phyloP scores from a whole-genome alignment of 2,888 invertebrate genomes.

The Agrochola circellaris region DNA sequence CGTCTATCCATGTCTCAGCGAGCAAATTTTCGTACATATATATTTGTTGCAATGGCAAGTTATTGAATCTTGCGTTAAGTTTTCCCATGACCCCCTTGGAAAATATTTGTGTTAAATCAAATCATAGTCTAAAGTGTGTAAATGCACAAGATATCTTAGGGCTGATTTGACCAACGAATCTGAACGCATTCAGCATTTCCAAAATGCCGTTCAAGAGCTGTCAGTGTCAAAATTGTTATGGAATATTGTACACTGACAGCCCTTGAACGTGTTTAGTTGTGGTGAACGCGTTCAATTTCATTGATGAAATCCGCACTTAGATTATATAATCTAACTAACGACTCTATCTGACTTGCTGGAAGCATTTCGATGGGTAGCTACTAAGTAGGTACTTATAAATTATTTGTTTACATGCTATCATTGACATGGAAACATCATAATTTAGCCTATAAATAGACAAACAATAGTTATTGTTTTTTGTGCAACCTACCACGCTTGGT shows the following conservation, averaged over 20 bases:
- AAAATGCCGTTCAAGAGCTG: no score
- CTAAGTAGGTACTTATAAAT: neutral
- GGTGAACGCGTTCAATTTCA: no score
- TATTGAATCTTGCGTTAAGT: neutral
- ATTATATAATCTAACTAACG: neutral
- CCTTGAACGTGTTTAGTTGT: no score
- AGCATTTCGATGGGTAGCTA: neutral
- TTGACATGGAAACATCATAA: constrained; percentile 39
- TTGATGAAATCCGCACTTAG: no score
- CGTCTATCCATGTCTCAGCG: no score
- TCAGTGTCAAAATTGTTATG: no score
- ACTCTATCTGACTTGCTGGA: neutral
- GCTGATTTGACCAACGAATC: no score
- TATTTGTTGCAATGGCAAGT: no score
- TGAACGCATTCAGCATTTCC: no score
- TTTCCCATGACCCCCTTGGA: neutral
- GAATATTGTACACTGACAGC: no score
- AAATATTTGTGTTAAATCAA: neutral
- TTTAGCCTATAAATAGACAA: constrained; percentile 46
- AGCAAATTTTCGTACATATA: no score
- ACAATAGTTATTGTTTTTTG: constrained; percentile 52
- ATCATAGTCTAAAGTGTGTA: neutral
- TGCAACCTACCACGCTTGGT: constrained; percentile 21
- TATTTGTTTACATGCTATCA: constrained; percentile 17
- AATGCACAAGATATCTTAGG: no score